Base-by-base conservation (phyloP, 37 sponge, comb jelly and placozoan genomes). In the Chondrilla cf. caribensis region DNA sequence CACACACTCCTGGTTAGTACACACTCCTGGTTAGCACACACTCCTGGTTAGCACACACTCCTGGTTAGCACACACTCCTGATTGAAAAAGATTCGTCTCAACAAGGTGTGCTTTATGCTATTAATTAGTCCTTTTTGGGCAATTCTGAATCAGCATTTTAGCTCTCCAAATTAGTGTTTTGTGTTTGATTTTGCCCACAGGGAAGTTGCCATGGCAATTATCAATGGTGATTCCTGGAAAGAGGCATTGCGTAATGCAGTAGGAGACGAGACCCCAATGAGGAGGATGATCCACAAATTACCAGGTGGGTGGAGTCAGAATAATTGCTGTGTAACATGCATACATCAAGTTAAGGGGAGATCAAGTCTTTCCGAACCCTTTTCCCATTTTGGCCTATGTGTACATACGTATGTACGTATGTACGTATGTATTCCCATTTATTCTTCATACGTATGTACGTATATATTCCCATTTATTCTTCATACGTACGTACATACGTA, bases 241-340 rank as follows among this genome's bases (percentile, higher is more conserved):
- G 55, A 38, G 3, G 92, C 95, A 28, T 81, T 96, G 31, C 78
- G 90, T 38, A 94, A 91, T 65, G 7, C 88, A 1, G 19, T 17
- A 37, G 77, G 66, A 2, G 32, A 43, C 7, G 88, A 78, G 75
- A 92, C 95, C 40, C 95, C 95, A 18, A 78, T 92, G 54, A 85
- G 92, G 35, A 91, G 87, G 64, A 81, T 95, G 81, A 95, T 96
- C 19, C 39, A 59, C 67, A 90, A 83, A 59, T 92, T 96, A 93
- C 96, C 96, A 73, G 87, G 93, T 93, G 51, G 33, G 71, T 21
- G 51, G 51, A n/a, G n/a, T n/a, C n/a, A n/a, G n/a, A n/a, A n/a
- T 35, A 1, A 80, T 6, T 60, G 19, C 6, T 60, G 5, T 60
- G 64, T 60, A 26, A 26, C 15, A 62, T 62, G 8, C 64, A 62